Evolutionary conservation across 2,888 invertebrate genomes (phyloP).

Genomic region (Tetragonisca angustula): DNA sequence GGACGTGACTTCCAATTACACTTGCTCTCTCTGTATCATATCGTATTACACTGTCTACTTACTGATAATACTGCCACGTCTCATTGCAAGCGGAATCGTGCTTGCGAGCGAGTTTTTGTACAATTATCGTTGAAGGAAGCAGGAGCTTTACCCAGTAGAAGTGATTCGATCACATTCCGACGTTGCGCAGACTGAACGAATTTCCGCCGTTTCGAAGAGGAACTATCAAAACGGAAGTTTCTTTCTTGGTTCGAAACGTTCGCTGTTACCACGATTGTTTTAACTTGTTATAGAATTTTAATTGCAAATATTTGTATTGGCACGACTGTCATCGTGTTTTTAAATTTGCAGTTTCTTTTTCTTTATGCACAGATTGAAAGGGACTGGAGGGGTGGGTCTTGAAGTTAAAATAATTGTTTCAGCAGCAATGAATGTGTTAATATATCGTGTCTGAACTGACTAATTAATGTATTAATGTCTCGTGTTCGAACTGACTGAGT

Average conservation of each 20-base stretch:
- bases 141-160: slow-evolving; percentile 45
- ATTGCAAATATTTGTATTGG: background rate
- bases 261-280: background rate
- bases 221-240: background rate
- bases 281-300: background rate
- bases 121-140: slow-evolving; percentile 54
- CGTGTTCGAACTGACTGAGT: background rate
- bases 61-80: slow-evolving; percentile 76
- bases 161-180: slow-evolving; percentile 56
- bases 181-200: slow-evolving; percentile 7
- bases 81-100: slow-evolving; percentile 61
- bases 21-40: slow-evolving; percentile 69
- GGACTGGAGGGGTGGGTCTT: background rate
- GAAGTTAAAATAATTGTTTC: background rate
- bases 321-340: background rate
- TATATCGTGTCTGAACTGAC: background rate
- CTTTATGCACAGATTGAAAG: background rate
- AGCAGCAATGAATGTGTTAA: background rate
- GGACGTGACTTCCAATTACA: slow-evolving; percentile 42
- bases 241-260: background rate
- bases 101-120: slow-evolving; percentile 71
- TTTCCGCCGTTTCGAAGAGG: background rate
- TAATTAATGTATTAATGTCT: background rate
- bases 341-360: background rate
- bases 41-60: slow-evolving; percentile 73